Base-by-base conservation (phyloP, 2,113 vertebrate species). In the Spea multiplicata region DNA sequence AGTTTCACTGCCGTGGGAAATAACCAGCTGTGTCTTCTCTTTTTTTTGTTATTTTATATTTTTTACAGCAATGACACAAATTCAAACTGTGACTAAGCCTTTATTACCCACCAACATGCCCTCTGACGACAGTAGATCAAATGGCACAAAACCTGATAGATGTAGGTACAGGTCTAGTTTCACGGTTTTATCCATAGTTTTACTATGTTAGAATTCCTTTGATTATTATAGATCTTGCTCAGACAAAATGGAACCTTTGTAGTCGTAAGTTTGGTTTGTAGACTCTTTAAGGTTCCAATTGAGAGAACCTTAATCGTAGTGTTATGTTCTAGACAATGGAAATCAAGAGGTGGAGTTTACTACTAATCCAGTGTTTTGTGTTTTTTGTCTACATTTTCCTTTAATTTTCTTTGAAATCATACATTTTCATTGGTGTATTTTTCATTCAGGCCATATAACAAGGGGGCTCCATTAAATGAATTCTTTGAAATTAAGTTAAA, bases 31-130 rank as follows among this genome's bases (percentile, higher is more conserved):
- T 59, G 14, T 59, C 55, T 59, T 59, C 55, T 59, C 14, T 13
- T 59, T 59, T 59, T 59, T 12, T 57, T 59, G 2, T 59, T 59
- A 13, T 59, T 59, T 59, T 59, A 59, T 59, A 13, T 59, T 59
- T 59, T 52, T 59, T 59, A 59, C 55, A 59, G 55, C 55, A 59
- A 13, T 59, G 55, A 59, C 55, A 59, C 55, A 59, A 59, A 59
- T 13, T 9, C 55, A 59, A 59, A 12, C 55, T 59, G 55, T 59
- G 55, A 59, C 6, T 59, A 59, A 59, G 55, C 55, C 55, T 9
- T 59, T 59, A 59, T 12, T 13, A 9, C 55, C 55, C 55, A 59
- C 9, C 12, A 13, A 13, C 55, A 13, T 59, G 10, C 10, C 10
- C 55, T 59, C 8, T 59, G 55, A 59, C 55, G 55, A 59, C 55